Evolutionary conservation across 1,140 invertebrate species (phyloP), one percentile per base, ranked within the genome.

Genomic region (Apis dorsata): DNA sequence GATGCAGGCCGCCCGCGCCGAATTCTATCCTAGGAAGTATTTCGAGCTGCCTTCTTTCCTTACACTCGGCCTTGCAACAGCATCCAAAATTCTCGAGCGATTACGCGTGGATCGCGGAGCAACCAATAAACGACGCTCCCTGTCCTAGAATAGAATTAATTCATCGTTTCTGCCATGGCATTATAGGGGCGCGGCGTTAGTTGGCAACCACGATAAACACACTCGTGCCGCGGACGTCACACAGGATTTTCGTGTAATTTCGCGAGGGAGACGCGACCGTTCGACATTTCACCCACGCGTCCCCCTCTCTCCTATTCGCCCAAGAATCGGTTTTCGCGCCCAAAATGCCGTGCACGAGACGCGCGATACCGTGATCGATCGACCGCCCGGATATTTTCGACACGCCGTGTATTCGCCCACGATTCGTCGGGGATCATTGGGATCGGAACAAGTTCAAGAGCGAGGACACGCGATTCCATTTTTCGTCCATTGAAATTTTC

Each of bases 201-300:
- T 79, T 79, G 72, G 66, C 59, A 78, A 59, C 7, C 4, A 4
- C 19, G 28, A 24, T 79, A 71, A 83, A 79, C 68, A 81, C 28
- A 44, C 28, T 28, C 12, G n/a, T n/a, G 53, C 51, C 76, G 49
- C 77, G 62, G 55, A 69, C 83, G 83, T 84, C 79, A 84, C 75
- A 57, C 51, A 62, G n/a, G 24, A 51, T 21, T 53, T 68, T 74
- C 83, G 68, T 21, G 65, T 79, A 85, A 79, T 74, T 44, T 44
- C 60, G 85, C 21, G 51, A 13, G 24, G 34, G 71, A 15, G 44
- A 68, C 53, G 73, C 60, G 82, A 69, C 80, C 63, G 59, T 81
- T 85, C 84, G 87, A 88, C 86, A 85, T 88, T 88, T 88, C 87
- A 81, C 80, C 86, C 76, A 88, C 86, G 86, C 84, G 63, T 21